These are phyloP conservation scores for Cepaea hortensis DNA, from an alignment of 2,888 invertebrate genomes.

Conservation along the genomic window DNA sequence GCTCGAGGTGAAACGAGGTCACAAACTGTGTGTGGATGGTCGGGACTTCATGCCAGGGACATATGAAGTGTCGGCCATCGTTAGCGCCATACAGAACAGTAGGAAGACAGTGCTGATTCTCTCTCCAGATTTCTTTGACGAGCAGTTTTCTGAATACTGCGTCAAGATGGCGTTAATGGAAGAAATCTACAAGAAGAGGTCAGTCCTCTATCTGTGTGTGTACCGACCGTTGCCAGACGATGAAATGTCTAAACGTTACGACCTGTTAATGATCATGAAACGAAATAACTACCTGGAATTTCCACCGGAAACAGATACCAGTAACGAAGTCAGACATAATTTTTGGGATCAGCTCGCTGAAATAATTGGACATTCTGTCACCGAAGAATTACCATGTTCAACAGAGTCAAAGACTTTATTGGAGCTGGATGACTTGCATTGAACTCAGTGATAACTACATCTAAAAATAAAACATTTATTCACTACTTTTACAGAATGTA, in stretches of 20 bases:
- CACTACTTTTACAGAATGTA: too few species aligned
- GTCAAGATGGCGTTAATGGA: slow-evolving; percentile 49
- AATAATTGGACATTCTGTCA: not conserved
- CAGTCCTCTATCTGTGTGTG: slow-evolving; percentile 36
- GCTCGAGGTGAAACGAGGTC: slow-evolving; percentile 36
- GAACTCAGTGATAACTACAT: too few species aligned
- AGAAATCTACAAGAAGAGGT: slow-evolving; percentile 14
- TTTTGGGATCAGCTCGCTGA: slow-evolving; percentile 31
- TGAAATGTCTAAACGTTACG: slow-evolving; percentile 1
- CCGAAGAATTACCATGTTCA: too few species aligned
- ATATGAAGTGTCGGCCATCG: slow-evolving; percentile 23
- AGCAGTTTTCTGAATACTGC: slow-evolving; percentile 37
- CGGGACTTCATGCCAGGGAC: slow-evolving; percentile 45
- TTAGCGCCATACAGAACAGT: slow-evolving; percentile 37
- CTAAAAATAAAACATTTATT: too few species aligned
- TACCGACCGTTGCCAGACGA: slow-evolving; percentile 26
- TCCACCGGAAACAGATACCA: not conserved
- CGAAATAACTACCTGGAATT: slow-evolving; percentile 22
- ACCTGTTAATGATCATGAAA: slow-evolving; percentile 33
- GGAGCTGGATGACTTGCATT: too few species aligned
- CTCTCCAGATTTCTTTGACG: slow-evolving; percentile 36
- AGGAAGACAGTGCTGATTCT: slow-evolving; percentile 28
- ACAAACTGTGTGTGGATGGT: slow-evolving; percentile 32
- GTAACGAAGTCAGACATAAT: not conserved
- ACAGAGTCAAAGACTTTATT: too few species aligned